Conservation (phyloP, 64 coral and sea anemone genomes). For the Catalaphyllia jardinei region DNA sequence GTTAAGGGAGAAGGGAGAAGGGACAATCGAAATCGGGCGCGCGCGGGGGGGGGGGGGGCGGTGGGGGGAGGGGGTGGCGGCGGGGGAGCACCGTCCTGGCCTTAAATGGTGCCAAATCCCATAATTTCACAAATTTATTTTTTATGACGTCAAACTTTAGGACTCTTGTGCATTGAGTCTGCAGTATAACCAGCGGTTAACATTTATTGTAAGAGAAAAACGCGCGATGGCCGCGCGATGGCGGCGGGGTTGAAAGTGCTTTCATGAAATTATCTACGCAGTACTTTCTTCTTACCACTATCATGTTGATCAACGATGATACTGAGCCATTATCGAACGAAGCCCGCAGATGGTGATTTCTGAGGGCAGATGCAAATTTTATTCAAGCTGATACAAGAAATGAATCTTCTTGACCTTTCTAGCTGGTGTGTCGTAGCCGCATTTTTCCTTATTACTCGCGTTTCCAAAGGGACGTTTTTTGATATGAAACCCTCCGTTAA, state of each 20-base stretch:
- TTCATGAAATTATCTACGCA: background rate
- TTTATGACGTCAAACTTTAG: too few relatives aligned
- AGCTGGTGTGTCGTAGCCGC: background rate
- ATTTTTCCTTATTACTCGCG: background rate
- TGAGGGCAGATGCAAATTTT: background rate
- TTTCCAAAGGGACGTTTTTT: slow-evolving; percentile 62
- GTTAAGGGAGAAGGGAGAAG: too few relatives aligned
- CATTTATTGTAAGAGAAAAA: background rate
- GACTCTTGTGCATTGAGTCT: background rate
- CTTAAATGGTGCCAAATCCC: too few relatives aligned
- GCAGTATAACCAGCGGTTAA: background rate
- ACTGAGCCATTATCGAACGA: background rate
- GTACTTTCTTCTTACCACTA: background rate
- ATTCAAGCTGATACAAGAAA: slow-evolving; percentile 25
- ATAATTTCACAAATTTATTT: too few relatives aligned
- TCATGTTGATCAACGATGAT: background rate
- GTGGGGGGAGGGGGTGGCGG: too few relatives aligned
- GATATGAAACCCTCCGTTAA: slow-evolving; percentile 61
- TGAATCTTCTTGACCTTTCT: background rate
- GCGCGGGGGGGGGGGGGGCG: too few relatives aligned
- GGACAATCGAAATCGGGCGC: too few relatives aligned
- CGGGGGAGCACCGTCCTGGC: too few relatives aligned
- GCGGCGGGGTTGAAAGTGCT: background rate
- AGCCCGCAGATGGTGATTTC: background rate
- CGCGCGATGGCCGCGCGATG: background rate